Evolutionary conservation across 2,113 vertebrate genomes (phyloP).

Genomic region (Lagenorhynchus albirostris): DNA sequence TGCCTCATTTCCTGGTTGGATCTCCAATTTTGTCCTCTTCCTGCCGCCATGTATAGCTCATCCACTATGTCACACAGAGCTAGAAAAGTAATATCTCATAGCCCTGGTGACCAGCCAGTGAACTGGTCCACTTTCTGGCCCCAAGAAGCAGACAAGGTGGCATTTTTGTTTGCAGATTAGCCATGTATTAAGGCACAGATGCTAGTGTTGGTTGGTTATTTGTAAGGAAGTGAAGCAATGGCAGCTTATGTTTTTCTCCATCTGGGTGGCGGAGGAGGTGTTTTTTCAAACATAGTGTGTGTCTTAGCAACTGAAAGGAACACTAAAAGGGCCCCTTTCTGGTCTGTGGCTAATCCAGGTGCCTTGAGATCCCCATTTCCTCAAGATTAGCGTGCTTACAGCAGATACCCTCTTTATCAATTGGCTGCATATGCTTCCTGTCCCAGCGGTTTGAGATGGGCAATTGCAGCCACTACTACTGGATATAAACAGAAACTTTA

Average conservation of each 20-base stretch:
- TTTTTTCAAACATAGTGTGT: neutral
- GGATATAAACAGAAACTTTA: neutral
- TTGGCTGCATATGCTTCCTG: neutral
- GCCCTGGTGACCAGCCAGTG: neutral
- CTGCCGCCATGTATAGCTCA: neutral
- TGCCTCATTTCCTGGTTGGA: neutral
- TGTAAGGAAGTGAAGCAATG: neutral
- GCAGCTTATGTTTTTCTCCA: neutral
- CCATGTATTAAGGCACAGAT: neutral
- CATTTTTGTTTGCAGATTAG: neutral
- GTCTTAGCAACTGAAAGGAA: neutral
- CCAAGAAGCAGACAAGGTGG: neutral
- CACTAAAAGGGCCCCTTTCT: neutral
- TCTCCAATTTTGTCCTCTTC: neutral
- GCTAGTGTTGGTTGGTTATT: neutral
- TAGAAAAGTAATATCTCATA: neutral
- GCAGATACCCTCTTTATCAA: neutral
- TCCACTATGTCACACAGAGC: neutral
- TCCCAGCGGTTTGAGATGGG: neutral
- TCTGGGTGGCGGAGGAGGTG: too few species aligned
- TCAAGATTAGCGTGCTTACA: neutral
- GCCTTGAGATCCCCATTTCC: neutral
- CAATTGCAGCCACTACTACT: neutral
- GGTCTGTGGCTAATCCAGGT: constrained; percentile 4
- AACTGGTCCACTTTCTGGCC: neutral